Evolutionary conservation across 2,113 vertebrate species (phyloP).

Genomic region (Sander lucioperca): DNA sequence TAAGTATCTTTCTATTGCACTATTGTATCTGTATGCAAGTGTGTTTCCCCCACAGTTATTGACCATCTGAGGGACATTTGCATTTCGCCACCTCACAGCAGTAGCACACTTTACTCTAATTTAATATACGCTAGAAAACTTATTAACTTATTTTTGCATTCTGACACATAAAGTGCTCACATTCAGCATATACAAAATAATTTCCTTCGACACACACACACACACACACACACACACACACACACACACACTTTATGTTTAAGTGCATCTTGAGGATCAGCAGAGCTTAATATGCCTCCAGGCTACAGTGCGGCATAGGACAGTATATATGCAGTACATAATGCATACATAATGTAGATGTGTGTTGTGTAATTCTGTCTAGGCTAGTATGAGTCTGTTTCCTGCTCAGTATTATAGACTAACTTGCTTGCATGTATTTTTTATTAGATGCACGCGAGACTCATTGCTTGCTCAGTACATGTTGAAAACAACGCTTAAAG

Average conservation of each 20-base stretch:
- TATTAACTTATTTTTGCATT: background rate
- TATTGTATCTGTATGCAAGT: background rate
- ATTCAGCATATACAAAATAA: background rate
- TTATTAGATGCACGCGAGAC: background rate
- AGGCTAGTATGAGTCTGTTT: background rate
- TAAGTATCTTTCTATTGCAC: background rate
- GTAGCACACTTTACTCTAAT: background rate
- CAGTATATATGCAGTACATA: background rate
- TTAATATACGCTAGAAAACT: background rate
- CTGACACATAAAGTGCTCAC: slow-evolving; percentile 2
- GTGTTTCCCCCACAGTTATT: background rate
- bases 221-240: too few relatives aligned
- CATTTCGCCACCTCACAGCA: background rate
- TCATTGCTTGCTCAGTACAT: background rate
- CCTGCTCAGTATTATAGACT: background rate
- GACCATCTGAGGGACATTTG: background rate
- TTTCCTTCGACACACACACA: background rate
- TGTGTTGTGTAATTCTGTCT: background rate
- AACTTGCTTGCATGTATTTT: background rate
- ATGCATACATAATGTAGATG: background rate
- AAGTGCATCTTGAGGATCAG: slow-evolving; percentile 23
- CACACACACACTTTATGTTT: background rate
- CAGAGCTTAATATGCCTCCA: slow-evolving; percentile 35
- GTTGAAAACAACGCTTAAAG: background rate
- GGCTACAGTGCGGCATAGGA: slow-evolving; percentile 17